Evolutionary conservation across 2,797 vertebrate species (phyloP).

Genomic region (Streptopelia turtur): DNA sequence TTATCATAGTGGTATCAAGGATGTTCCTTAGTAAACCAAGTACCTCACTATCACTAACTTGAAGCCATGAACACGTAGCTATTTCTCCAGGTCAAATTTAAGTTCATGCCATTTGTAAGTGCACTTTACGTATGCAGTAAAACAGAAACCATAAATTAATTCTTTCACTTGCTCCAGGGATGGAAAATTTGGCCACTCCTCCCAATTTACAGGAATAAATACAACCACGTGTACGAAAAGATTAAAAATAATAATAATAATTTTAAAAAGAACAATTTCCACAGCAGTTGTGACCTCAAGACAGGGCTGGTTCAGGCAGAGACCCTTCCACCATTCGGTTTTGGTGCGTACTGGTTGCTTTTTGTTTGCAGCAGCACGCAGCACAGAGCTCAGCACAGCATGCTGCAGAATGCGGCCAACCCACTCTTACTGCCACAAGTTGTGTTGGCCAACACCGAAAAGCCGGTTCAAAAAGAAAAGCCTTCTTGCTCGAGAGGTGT

Average conservation of each 20-base stretch:
- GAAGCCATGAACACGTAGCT: fast-evolving
- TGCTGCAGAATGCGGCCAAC: neutral
- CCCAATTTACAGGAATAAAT: neutral
- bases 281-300: neutral
- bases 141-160: neutral
- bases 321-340: neutral
- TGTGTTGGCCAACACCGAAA: neutral
- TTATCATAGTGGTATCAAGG: no score
- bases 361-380: neutral
- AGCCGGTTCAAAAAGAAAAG: neutral
- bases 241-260: no score
- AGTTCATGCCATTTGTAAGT: neutral
- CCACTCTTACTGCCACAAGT: neutral
- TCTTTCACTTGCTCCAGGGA: neutral
- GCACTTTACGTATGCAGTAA: neutral
- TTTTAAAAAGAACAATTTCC: neutral
- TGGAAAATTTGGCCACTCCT: neutral
- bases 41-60: neutral
- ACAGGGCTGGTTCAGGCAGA: neutral
- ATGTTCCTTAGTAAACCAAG: neutral
- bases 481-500: neutral
- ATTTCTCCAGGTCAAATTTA: neutral
- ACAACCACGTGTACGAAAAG: neutral
- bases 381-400: neutral
- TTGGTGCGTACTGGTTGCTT: neutral